Evolutionary conservation across 1,140 invertebrate species (phyloP).

Genomic region (Penaeus japonicus): DNA sequence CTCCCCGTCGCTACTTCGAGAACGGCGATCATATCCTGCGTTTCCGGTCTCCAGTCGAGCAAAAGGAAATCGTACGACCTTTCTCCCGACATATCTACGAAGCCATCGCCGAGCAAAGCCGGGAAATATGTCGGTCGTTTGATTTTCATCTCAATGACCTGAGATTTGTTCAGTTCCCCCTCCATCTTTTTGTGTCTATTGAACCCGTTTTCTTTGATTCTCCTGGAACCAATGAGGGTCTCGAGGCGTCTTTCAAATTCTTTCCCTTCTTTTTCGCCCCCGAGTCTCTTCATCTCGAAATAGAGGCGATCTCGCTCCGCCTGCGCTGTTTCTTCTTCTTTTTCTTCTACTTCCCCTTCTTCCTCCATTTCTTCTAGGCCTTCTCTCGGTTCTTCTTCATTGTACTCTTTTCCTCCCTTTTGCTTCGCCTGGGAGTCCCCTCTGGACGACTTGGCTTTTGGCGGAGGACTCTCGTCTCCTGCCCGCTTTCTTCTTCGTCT

Average conservation of each 20-base stretch:
- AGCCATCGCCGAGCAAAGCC: slow-evolving; percentile 8
- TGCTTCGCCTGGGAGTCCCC: not conserved
- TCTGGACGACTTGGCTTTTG: not conserved
- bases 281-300: slow-evolving; percentile 44
- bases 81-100: slow-evolving; percentile 7
- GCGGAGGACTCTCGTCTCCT: too few relatives aligned
- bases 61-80: slow-evolving; percentile 38
- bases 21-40: slow-evolving; percentile 7
- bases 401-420: not conserved
- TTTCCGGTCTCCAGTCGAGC: slow-evolving; percentile 28
- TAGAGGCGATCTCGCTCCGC: slow-evolving; percentile 36
- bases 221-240: slow-evolving; percentile 39
- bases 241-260: slow-evolving; percentile 42
- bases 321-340: not conserved
- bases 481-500: too few relatives aligned
- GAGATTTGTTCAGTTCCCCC: slow-evolving; percentile 8
- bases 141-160: slow-evolving; percentile 29
- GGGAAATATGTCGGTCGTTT: slow-evolving; percentile 38
- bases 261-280: slow-evolving; percentile 3
- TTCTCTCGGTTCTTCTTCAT: not conserved
- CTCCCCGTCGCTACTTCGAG: not conserved
- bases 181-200: not conserved
- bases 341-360: not conserved
- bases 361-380: not conserved
- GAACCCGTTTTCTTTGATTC: not conserved